These are phyloP conservation scores for Phyllotis vaccarum DNA, from an alignment of 2,797 vertebrate species.

Conservation along the genomic window DNA sequence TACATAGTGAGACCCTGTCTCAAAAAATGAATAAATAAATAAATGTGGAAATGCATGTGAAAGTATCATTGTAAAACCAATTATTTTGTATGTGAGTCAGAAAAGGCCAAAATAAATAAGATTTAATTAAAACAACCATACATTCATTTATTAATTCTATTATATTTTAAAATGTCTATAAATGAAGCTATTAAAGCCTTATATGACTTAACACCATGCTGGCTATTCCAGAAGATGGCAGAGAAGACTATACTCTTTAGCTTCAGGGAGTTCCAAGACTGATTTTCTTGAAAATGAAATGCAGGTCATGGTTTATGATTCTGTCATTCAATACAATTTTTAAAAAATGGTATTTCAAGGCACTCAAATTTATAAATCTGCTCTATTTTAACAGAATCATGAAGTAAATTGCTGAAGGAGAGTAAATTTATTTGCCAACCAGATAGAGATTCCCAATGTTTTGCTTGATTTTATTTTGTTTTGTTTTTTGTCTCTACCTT, in stretches of 20 bases:
- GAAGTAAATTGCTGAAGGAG: background rate
- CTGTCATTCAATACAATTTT: background rate
- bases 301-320: background rate
- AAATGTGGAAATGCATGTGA: background rate
- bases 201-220: too few relatives aligned
- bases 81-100: background rate
- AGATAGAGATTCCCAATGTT: background rate
- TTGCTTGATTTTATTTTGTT: background rate
- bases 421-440: background rate
- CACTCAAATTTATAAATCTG: background rate
- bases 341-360: background rate
- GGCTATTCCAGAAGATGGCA: background rate
- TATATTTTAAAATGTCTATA: background rate
- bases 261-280: background rate
- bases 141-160: background rate
- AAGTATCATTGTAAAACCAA: background rate
- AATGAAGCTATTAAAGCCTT: too few relatives aligned
- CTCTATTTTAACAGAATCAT: background rate
- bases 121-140: conserved; percentile 50
- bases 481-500: background rate
- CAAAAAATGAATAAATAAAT: background rate
- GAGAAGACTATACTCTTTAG: background rate
- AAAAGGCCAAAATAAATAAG: background rate
- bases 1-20: background rate
- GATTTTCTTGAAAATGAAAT: conserved; percentile 16